These are phyloP conservation scores for Tipula vernalis DNA, from an alignment of 2,888 invertebrate genomes.

Conservation along the genomic window DNA sequence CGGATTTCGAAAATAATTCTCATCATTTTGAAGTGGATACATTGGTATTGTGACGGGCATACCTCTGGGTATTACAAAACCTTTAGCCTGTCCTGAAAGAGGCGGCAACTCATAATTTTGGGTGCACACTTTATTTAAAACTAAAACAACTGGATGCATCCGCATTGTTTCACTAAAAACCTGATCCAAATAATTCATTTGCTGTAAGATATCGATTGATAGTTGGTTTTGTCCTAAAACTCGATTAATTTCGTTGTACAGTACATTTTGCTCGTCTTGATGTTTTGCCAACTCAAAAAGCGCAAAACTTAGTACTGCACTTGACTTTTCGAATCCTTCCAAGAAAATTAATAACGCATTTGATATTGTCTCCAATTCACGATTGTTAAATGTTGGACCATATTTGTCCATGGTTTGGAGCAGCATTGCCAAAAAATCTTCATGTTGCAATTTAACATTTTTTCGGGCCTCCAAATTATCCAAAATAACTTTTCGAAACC, in stretches of 20 bases:
- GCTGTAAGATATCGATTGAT: constrained; percentile 41
- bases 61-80: constrained; percentile 23
- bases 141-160: constrained; percentile 20
- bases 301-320: neutral
- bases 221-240: constrained; percentile 22
- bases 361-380: neutral
- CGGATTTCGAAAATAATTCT: neutral
- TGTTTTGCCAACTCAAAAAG: neutral
- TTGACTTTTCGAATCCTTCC: neutral
- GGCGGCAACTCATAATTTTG: constrained; percentile 13
- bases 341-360: neutral
- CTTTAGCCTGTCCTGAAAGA: neutral
- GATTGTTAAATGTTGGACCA: neutral
- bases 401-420: neutral
- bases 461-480: neutral
- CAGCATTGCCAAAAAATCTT: neutral
- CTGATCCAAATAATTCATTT: constrained; percentile 44
- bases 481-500: neutral
- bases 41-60: constrained; percentile 26
- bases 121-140: constrained; percentile 16
- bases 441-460: neutral
- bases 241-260: neutral
- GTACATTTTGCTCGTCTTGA: neutral
- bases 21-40: constrained; percentile 23
- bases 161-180: constrained; percentile 30